Conservation (phyloP, 35 echinoderm and acorn worm species). For the Chiridota heheva region DNA sequence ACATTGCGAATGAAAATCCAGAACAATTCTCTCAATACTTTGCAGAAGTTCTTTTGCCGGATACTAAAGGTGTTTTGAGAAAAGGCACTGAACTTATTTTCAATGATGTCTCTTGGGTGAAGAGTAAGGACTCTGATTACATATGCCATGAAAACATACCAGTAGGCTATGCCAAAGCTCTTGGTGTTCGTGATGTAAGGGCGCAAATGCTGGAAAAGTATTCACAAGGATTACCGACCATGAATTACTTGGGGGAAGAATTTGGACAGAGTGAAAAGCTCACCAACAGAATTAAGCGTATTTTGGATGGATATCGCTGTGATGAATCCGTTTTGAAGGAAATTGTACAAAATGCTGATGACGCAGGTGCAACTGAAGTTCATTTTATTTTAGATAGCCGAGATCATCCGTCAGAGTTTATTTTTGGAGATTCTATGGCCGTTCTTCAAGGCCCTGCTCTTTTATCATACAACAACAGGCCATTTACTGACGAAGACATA, state of each 20-base stretch:
- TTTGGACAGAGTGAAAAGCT: constrained; percentile 70
- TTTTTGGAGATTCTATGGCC: constrained; percentile 24
- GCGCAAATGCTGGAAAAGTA: constrained; percentile 3
- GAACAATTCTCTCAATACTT: not conserved
- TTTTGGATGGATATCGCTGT: constrained; percentile 44
- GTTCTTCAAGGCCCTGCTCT: constrained; percentile 54
- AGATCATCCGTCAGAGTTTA: constrained; percentile 30
- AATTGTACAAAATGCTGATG: constrained; percentile 87
- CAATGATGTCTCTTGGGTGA: constrained; percentile 47
- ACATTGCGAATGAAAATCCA: no score
- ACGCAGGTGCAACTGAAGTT: constrained; percentile 64
- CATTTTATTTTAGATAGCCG: constrained; percentile 69
- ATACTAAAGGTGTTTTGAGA: constrained; percentile 5
- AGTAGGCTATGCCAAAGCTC: constrained; percentile 9
- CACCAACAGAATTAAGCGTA: constrained; percentile 39
- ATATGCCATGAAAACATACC: constrained; percentile 27
- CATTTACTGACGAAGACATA: constrained; percentile 73
- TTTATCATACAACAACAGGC: constrained; percentile 69
- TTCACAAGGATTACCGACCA: not conserved
- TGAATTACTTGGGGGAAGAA: not conserved
- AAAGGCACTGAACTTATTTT: constrained; percentile 17
- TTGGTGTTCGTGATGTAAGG: constrained; percentile 24
- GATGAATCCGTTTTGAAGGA: constrained; percentile 57
- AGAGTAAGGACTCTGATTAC: not conserved
- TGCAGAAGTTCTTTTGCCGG: constrained; percentile 25